phyloP scores from a whole-genome alignment of 2,113 vertebrate species.

The Struthio camelus region DNA sequence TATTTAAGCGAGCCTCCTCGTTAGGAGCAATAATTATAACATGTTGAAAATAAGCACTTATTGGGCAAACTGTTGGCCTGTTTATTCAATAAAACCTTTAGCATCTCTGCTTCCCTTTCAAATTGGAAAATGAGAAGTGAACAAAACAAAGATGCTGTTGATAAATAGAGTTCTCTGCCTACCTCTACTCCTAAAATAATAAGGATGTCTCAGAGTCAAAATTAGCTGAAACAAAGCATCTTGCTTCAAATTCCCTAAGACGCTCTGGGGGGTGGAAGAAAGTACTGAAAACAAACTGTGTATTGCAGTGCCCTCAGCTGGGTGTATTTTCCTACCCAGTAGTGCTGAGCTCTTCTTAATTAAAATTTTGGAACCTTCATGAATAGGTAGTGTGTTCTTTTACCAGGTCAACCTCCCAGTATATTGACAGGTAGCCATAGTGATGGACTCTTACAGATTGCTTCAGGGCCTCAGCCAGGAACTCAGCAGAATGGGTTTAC shows the following conservation, averaged over 20 bases:
- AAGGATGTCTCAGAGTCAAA: neutral
- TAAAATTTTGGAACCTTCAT: neutral
- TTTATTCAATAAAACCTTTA: accelerated
- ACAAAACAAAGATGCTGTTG: neutral
- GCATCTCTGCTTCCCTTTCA: neutral
- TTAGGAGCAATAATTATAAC: neutral
- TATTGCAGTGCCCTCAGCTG: neutral
- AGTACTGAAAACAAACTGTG: neutral
- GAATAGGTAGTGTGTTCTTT: constrained; percentile 66
- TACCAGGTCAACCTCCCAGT: constrained; percentile 84
- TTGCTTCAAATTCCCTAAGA: neutral
- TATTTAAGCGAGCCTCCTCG: neutral
- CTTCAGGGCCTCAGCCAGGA: constrained; percentile 83
- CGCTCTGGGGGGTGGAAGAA: neutral
- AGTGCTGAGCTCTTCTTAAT: constrained; percentile 32
- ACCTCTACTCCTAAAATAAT: neutral
- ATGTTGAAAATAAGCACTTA: neutral
- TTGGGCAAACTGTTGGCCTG: neutral
- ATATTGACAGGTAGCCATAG: constrained; percentile 85
- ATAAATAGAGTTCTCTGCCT: neutral
- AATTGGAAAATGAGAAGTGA: neutral
- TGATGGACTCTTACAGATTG: constrained; percentile 86
- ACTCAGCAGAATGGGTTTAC: constrained; percentile 88
- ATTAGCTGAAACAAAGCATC: neutral
- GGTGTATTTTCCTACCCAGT: neutral